Conservation (phyloP, 64 coral and sea anemone genomes). For the Acropora tenuis region DNA sequence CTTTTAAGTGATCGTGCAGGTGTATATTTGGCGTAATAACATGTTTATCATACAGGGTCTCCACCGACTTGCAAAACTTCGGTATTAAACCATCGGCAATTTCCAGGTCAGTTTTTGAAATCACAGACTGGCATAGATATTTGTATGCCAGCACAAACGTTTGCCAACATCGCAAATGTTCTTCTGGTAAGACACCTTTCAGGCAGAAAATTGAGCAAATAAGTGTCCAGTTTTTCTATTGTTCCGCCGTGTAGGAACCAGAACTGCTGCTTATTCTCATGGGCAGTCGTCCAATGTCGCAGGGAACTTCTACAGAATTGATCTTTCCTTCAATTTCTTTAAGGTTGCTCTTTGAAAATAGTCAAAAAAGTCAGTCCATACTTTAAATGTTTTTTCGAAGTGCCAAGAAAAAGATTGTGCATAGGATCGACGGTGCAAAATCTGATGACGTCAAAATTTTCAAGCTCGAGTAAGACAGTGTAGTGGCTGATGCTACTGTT, state of each 20-base stretch:
- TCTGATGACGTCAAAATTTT: slow-evolving; percentile 35
- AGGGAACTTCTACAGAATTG: neutral
- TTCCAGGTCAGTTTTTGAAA: too few species aligned
- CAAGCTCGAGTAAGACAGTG: slow-evolving; percentile 50
- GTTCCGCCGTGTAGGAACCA: slow-evolving; percentile 40
- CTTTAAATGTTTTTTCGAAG: slow-evolving; percentile 13
- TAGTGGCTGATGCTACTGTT: neutral
- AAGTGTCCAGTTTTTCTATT: slow-evolving; percentile 56
- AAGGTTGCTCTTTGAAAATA: slow-evolving; percentile 36
- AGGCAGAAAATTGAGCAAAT: slow-evolving; percentile 24
- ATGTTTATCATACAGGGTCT: slow-evolving; percentile 19
- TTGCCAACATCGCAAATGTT: slow-evolving; percentile 1
- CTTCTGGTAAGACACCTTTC: slow-evolving; percentile 20
- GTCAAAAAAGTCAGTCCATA: slow-evolving; percentile 18
- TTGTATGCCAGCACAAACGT: too few species aligned
- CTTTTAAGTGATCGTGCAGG: slow-evolving; percentile 36
- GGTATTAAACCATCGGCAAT: neutral
- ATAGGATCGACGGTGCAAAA: slow-evolving; percentile 42
- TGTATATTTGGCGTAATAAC: slow-evolving; percentile 39
- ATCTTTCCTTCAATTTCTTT: slow-evolving; percentile 29
- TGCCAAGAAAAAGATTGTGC: slow-evolving; percentile 57
- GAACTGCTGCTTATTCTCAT: slow-evolving; percentile 22
- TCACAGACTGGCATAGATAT: too few species aligned
- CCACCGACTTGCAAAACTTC: slow-evolving; percentile 27
- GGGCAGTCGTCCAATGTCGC: slow-evolving; percentile 28